Conservation (phyloP, 2,888 invertebrate species). For the Mycalesis mineus region DNA sequence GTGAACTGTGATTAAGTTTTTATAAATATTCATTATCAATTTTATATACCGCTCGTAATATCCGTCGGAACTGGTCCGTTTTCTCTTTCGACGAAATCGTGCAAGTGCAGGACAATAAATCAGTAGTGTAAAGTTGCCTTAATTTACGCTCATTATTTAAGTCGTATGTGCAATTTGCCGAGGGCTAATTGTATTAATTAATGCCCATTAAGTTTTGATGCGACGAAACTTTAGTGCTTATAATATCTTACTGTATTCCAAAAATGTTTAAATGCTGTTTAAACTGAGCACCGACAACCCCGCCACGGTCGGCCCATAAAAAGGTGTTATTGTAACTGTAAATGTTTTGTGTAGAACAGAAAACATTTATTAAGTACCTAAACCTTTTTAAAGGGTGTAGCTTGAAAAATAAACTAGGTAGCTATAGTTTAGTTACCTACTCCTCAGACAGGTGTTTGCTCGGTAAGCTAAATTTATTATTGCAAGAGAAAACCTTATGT, state of each 20-base stretch:
- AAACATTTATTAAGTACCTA: background rate
- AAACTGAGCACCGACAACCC: constrained; percentile 1
- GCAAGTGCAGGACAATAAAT: constrained; percentile 75
- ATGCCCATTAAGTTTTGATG: constrained; percentile 69
- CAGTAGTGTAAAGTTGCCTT: constrained; percentile 76
- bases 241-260: constrained; percentile 44
- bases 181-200: constrained; percentile 76
- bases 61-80: constrained; percentile 70
- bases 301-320: background rate
- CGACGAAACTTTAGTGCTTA: constrained; percentile 53
- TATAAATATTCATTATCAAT: constrained; percentile 77
- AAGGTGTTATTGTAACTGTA: constrained; percentile 6
- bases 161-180: constrained; percentile 74
- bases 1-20: constrained; percentile 68
- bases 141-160: constrained; percentile 76
- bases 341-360: background rate
- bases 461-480: too few relatives aligned
- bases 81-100: constrained; percentile 76
- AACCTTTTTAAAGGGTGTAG: background rate
- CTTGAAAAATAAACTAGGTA: too few relatives aligned
- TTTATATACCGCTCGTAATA: constrained; percentile 70
- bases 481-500: too few relatives aligned
- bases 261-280: constrained; percentile 40
- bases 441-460: too few relatives aligned
- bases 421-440: too few relatives aligned